Base-by-base conservation (phyloP, 2,888 invertebrate genomes). In the Gymnoscelis rufifasciata region DNA sequence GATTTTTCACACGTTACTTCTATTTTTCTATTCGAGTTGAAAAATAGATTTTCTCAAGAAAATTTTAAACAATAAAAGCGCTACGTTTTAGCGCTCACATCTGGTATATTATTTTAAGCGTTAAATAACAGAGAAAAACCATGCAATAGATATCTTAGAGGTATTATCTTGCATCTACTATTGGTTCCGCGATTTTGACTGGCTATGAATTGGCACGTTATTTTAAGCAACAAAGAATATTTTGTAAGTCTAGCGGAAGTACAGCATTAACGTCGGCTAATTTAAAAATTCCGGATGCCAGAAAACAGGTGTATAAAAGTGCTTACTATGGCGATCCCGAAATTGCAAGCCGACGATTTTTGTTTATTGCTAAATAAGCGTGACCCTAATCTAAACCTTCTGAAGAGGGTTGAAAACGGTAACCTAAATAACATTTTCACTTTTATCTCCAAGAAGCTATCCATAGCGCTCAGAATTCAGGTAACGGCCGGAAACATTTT, bases 331-430 rank as follows among this genome's bases (percentile, higher is more conserved):
- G 27, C 36, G 30, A 45, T 45, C 38, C 38, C 29, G 10, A 24
- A 45, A 39, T 42, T 13, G 42, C 38, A 27, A 38, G 42, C 30
- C 35, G 36, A 30, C 42, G 30, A 50, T 39, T 50, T 33, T 42
- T 42, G 35, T 45, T 50, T 45, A 50, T 50, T 50, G 45, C 50
- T 50, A 45, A 50, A 50, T 50, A 50, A 50, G 50, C 50, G 45
- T 42, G 45, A 45, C 45, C 45, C 42, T 45, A 45, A 50, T 50
- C 45, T 45, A 26, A n/a, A 45, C 38, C 38, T 33, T 38, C 38
- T 50, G 45, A 50, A 50, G 45, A 50, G 50, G 50, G 50, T 50
- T 45, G 45, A 38, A 38, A 50, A 42, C 50, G 45, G 50, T 41
- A 29, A 45, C 44, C 44, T 33, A 35, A 44, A 44, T 49, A 44